phyloP scores from a whole-genome alignment of 2,113 vertebrate genomes.

The Brachypodius melanocephalos region DNA sequence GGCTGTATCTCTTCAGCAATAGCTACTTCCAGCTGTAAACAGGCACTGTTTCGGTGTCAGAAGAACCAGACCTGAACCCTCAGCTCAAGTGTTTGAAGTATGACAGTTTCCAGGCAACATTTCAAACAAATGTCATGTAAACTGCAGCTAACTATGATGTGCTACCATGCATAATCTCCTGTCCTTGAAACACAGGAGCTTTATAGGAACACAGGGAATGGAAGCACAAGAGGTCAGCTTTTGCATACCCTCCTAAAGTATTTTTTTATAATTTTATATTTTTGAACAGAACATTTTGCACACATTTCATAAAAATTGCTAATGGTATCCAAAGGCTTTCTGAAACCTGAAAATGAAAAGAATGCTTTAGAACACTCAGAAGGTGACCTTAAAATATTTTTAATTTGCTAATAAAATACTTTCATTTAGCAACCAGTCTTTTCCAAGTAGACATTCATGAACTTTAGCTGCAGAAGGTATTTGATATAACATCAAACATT shows the following conservation, averaged over 20 bases:
- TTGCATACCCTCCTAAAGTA: background rate
- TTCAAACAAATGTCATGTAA: conserved; percentile 23
- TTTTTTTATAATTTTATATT: background rate
- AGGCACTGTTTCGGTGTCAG: background rate
- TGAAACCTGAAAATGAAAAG: background rate
- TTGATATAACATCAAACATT: background rate
- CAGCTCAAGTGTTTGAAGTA: conserved; percentile 15
- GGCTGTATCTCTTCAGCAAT: background rate
- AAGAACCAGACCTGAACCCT: conserved; percentile 12
- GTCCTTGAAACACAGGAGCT: conserved; percentile 33
- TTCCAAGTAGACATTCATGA: background rate
- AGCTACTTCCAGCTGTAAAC: background rate
- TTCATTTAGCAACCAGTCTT: background rate
- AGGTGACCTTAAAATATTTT: conserved; percentile 6
- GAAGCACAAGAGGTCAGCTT: background rate
- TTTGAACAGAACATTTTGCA: background rate
- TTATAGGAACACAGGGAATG: background rate
- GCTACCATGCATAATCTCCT: background rate
- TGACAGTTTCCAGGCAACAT: conserved; percentile 38
- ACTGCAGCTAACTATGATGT: background rate
- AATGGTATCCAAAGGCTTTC: background rate
- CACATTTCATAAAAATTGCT: background rate
- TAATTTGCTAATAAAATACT: background rate
- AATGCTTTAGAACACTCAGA: background rate
- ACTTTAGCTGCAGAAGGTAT: background rate